Percentiles rank a stretch among this genome's conserved stretches.
Conservation (phyloP, 2,888 invertebrate species). For the Metellina segmentata region DNA sequence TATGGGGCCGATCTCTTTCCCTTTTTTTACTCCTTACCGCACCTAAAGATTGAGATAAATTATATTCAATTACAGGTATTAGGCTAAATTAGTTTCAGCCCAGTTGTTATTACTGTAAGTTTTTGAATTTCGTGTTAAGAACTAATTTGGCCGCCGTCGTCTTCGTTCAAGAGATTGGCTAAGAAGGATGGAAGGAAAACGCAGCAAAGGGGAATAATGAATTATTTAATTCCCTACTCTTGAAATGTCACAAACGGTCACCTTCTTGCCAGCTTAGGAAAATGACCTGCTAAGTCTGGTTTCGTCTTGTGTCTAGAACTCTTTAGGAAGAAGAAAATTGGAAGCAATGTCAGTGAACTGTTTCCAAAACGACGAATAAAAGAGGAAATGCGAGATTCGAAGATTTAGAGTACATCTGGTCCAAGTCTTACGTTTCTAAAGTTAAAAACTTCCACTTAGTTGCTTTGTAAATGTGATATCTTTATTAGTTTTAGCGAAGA, state of each 20-base stretch:
- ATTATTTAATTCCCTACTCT: conserved; percentile 40
- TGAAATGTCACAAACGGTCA: conserved; percentile 51
- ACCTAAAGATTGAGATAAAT: conserved; percentile 67
- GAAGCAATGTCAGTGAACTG: no score
- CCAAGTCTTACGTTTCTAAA: no score
- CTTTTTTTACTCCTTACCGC: conserved; percentile 40
- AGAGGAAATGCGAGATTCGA: no score
- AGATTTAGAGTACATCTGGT: no score
- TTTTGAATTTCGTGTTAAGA: conserved; percentile 69
- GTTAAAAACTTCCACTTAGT: no score
- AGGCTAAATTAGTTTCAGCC: conserved; percentile 56
- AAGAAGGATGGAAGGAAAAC: conserved; percentile 2
- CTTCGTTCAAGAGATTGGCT: conserved; percentile 11
- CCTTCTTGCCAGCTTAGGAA: conserved; percentile 8
- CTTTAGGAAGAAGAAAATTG: no score
- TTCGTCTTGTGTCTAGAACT: no score
- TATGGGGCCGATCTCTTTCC: conserved; percentile 34
- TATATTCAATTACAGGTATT: conserved; percentile 71
- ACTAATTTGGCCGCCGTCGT: conserved; percentile 63
- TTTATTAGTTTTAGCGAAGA: no score
- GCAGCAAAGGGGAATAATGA: background rate
- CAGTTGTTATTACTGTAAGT: conserved; percentile 52
- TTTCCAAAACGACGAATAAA: no score
- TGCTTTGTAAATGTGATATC: no score
- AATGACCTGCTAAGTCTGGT: background rate